phyloP scores from a whole-genome alignment of 2,113 vertebrate species.

The Cervus canadensis region DNA sequence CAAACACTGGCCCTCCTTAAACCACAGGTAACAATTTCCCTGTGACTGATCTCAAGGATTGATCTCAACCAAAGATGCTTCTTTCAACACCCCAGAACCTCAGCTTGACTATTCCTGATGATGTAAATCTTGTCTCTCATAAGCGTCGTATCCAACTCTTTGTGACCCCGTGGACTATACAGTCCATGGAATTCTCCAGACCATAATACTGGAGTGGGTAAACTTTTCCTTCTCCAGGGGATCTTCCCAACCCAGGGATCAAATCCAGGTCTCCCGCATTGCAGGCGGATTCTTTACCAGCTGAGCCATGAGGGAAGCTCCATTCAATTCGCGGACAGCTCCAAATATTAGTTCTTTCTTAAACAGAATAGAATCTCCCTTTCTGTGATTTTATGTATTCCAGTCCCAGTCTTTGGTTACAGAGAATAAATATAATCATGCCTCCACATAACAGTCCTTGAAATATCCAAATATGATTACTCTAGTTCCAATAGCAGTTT shows the following conservation, averaged over 20 bases:
- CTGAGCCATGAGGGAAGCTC: neutral
- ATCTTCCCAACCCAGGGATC: neutral
- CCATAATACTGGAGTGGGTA: neutral
- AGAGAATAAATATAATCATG: neutral
- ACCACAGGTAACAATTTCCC: neutral
- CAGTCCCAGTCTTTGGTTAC: neutral
- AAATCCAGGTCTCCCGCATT: neutral
- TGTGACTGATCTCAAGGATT: neutral
- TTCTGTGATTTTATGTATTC: neutral
- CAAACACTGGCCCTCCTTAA: neutral
- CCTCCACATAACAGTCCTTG: neutral
- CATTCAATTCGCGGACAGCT: neutral
- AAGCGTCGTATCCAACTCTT: neutral
- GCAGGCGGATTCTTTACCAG: neutral
- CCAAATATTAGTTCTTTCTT: neutral
- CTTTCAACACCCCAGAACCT: neutral
- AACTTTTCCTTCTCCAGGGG: neutral
- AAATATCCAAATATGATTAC: neutral
- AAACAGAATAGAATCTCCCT: neutral
- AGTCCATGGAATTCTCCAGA: neutral
- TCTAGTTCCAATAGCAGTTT: neutral
- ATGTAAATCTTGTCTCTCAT: neutral
- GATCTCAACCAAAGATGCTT: neutral
- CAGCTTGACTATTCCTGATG: neutral
- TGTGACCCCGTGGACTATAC: neutral